Evolutionary conservation across 2,888 invertebrate species (phyloP).

Genomic region (Capitulum mitella): DNA sequence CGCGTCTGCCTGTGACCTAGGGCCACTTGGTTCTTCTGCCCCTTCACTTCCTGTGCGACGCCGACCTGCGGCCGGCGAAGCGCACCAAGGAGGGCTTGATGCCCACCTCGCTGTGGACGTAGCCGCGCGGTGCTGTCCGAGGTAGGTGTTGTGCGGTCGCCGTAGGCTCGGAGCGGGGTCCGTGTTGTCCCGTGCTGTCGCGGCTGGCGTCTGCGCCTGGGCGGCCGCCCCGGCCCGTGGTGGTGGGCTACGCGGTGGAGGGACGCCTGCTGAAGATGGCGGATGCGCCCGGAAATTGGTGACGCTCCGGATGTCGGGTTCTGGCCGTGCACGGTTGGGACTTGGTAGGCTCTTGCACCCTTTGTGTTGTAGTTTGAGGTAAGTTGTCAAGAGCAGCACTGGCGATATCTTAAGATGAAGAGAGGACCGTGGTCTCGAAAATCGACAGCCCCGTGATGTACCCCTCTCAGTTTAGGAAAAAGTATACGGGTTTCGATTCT

Average conservation of each 20-base stretch:
- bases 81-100: conserved; percentile 83
- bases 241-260: not conserved
- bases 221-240: not conserved
- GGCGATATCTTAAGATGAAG: too few relatives aligned
- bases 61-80: conserved; percentile 72
- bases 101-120: conserved; percentile 89
- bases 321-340: too few relatives aligned
- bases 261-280: too few relatives aligned
- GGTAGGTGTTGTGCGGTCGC: not conserved
- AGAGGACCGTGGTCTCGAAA: too few relatives aligned
- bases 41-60: conserved; percentile 76
- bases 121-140: conserved; percentile 37
- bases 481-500: too few relatives aligned
- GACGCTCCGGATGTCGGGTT: too few relatives aligned
- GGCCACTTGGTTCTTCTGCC: conserved; percentile 86
- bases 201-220: not conserved
- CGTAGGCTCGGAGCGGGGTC: not conserved
- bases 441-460: too few relatives aligned
- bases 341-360: too few relatives aligned
- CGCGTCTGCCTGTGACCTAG: conserved; percentile 42
- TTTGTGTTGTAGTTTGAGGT: too few relatives aligned
- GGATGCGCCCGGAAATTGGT: not conserved
- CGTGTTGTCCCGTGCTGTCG: not conserved
- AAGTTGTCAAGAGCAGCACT: too few relatives aligned
- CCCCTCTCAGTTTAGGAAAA: too few relatives aligned